Conservation (phyloP, 2,888 invertebrate genomes). For the Eumacrocentrus americanus region DNA sequence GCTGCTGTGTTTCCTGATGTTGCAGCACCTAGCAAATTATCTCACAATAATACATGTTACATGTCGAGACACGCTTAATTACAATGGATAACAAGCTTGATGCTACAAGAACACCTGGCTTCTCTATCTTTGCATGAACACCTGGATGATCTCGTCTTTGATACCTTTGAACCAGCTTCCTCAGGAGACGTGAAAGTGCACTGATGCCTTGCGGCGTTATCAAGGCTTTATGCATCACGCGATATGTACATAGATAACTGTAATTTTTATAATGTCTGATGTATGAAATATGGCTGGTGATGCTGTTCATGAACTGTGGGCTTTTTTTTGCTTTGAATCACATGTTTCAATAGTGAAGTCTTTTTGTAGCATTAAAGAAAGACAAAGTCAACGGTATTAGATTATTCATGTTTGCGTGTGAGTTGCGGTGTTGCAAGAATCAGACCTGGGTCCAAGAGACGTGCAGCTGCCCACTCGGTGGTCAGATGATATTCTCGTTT, state of each 20-base stretch:
- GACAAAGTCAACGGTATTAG: too few relatives aligned
- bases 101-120: background rate
- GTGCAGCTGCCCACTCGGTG: too few relatives aligned
- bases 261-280: background rate
- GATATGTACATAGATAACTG: background rate
- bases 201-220: background rate
- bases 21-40: background rate
- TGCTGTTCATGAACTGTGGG: too few relatives aligned
- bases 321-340: too few relatives aligned
- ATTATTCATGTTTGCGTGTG: too few relatives aligned
- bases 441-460: too few relatives aligned
- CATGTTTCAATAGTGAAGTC: too few relatives aligned
- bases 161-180: background rate
- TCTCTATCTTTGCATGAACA: background rate
- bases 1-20: too few relatives aligned
- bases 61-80: background rate
- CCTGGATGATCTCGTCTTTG: background rate
- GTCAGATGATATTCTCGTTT: conserved; percentile 17
- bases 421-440: too few relatives aligned
- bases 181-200: background rate
- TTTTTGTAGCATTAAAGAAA: too few relatives aligned
- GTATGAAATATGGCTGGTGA: too few relatives aligned
- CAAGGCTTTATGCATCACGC: background rate
- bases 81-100: background rate
- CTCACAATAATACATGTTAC: background rate